A percentile compares a stretch with the other conserved stretches of the same genome.
Evolutionary conservation across 2,888 invertebrate species (phyloP).

Genomic region (Acanthosepion lycidas): DNA sequence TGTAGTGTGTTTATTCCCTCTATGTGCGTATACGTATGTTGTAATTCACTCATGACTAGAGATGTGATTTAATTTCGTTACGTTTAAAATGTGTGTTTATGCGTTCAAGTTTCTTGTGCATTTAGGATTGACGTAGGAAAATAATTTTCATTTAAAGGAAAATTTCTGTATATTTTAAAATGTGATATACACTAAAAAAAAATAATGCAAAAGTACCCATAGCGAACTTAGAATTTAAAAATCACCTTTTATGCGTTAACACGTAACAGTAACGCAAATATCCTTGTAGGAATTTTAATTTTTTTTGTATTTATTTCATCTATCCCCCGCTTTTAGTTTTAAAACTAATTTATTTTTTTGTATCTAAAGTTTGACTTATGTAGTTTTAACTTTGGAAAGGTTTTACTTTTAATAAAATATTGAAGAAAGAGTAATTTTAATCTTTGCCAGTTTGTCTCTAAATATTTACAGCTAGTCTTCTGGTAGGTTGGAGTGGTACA

Average conservation of each 20-base stretch:
- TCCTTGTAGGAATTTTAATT: too few species aligned
- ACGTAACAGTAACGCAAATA: too few species aligned
- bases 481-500: background rate
- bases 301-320: background rate
- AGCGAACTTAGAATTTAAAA: background rate
- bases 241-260: background rate
- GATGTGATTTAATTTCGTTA: background rate
- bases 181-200: too few species aligned
- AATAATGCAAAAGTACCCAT: too few species aligned
- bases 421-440: background rate
- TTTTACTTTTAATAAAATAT: too few species aligned
- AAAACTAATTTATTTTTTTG: background rate
- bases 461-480: conserved; percentile 14
- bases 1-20: too few species aligned
- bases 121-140: background rate
- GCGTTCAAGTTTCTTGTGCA: background rate
- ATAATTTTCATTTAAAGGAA: background rate
- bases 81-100: background rate
- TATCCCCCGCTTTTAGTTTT: background rate
- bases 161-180: background rate
- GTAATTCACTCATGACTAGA: background rate
- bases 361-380: background rate
- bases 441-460: background rate
- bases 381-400: background rate
- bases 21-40: background rate